These are phyloP conservation scores for Calliopsis andreniformis DNA, from an alignment of 1,140 invertebrate species.

Conservation along the genomic window DNA sequence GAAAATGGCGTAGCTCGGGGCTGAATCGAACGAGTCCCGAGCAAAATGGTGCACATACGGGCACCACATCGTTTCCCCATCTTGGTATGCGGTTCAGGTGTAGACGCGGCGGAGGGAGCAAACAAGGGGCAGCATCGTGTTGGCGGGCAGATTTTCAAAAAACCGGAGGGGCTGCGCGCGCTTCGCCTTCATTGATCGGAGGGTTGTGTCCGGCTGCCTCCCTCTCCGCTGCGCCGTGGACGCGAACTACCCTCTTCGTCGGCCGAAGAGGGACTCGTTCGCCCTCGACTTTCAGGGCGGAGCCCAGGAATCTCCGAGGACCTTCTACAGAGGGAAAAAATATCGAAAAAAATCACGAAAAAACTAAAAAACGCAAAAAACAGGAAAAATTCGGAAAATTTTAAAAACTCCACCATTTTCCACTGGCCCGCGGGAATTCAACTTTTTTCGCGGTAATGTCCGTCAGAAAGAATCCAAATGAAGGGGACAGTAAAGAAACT, in stretches of 20 bases:
- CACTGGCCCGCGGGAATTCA: not conserved
- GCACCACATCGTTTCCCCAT: slow-evolving; percentile 61
- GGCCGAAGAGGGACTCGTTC: slow-evolving; percentile 67
- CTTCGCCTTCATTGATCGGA: slow-evolving; percentile 78
- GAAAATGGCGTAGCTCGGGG: slow-evolving; percentile 51
- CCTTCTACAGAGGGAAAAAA: slow-evolving; percentile 52
- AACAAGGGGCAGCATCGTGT: slow-evolving; percentile 65
- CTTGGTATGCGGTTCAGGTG: slow-evolving; percentile 69
- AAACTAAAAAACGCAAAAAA: slow-evolving; percentile 42
- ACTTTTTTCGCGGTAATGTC: not conserved
- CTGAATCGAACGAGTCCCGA: slow-evolving; percentile 56
- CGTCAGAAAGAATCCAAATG: slow-evolving; percentile 10
- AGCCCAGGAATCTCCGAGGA: slow-evolving; percentile 71
- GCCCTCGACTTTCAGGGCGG: slow-evolving; percentile 76
- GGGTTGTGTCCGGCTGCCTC: slow-evolving; percentile 64
- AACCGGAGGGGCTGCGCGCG: slow-evolving; percentile 76
- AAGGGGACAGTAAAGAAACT: too few species aligned
- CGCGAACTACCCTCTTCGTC: slow-evolving; percentile 66
- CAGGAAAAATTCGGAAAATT: slow-evolving; percentile 26
- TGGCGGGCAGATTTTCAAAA: slow-evolving; percentile 79
- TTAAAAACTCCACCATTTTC: slow-evolving; percentile 18
- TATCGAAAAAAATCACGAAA: slow-evolving; percentile 48
- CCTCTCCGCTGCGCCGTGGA: slow-evolving; percentile 63
- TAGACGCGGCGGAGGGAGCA: slow-evolving; percentile 59
- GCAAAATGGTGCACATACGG: slow-evolving; percentile 61